A percentile compares a stretch with the other conserved stretches of the same genome.
Conservation (phyloP, 2,113 vertebrate genomes). For the Mandrillus leucophaeus region DNA sequence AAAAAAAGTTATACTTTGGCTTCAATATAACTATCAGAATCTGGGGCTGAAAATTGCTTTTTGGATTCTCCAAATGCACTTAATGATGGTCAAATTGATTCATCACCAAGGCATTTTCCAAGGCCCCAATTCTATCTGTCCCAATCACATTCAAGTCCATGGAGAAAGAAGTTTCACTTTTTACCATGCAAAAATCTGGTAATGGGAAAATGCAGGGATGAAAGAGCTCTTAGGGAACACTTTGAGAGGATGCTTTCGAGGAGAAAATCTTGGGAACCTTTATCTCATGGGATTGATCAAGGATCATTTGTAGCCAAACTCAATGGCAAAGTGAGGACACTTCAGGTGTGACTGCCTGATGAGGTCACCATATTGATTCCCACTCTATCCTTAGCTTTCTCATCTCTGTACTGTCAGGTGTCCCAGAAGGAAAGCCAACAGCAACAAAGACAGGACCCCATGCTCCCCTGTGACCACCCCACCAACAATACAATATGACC, state of each 20-base stretch:
- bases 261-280: not conserved
- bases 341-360: not conserved
- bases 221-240: not conserved
- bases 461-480: not conserved
- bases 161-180: not conserved
- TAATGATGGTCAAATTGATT: not conserved
- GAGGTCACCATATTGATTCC: not conserved
- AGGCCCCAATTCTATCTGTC: not conserved
- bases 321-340: not conserved
- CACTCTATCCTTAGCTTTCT: not conserved
- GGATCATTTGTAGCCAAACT: not conserved
- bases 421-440: not conserved
- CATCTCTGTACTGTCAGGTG: not conserved
- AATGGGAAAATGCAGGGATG: not conserved
- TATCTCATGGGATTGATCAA: not conserved
- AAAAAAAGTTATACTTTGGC: not conserved
- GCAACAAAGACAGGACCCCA: not conserved
- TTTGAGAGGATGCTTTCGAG: not conserved
- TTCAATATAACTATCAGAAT: conserved; percentile 1
- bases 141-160: not conserved
- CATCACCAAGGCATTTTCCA: not conserved
- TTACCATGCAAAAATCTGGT: not conserved
- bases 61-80: not conserved
- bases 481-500: not conserved
- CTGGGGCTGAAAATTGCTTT: not conserved